Base-by-base conservation (phyloP, 2,113 vertebrate genomes). In the Mixornis gularis region DNA sequence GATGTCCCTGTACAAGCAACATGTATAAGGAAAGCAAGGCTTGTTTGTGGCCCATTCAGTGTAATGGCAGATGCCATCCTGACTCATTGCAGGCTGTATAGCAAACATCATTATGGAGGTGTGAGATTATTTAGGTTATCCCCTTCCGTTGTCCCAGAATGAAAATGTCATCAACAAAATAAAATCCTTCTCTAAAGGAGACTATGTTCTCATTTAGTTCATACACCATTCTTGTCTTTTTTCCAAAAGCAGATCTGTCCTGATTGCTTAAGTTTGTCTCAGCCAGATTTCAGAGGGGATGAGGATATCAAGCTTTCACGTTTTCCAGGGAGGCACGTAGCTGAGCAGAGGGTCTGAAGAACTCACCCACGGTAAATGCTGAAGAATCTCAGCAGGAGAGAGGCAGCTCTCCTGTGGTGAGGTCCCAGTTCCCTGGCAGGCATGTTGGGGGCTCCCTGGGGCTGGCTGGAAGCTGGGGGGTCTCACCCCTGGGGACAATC, bases 261-360 rank as follows among this genome's bases (percentile, higher is more conserved):
- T 85, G 36, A 53, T 41, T 79, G 19, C 51, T 41, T 34, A 65
- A 13, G 36, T n/a, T 83, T 85, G 12, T 63, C 43, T 80, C 29
- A 46, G 34, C 3, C 9, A 73, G 15, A 30, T 85, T 94, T 79
- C 41, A 64, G 25, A 6, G 17, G 2, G 2, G 7, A 24, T 41
- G 20, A 73, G 21, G 16, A 15, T 27, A 32, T 21, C 7, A 49
- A 41, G 12, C 5, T 80, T 70, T 34, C 19, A 13, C 0, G 0
- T 79, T 86, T 80, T 87, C 17, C 32, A 60, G 34, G 32, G 38
- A 62, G 6, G 18, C 29, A 62, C 1, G 2, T 5, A 60, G 44
- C 44, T 58, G 66, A 69, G 59, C 41, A 55, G 41, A 64, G n/a
- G 13, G 6, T 65, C 46, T 77, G 55, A 43, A 73, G 79, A 76